Base-by-base conservation (phyloP, 2,888 invertebrate genomes). In the Pardosa pseudoannulata region DNA sequence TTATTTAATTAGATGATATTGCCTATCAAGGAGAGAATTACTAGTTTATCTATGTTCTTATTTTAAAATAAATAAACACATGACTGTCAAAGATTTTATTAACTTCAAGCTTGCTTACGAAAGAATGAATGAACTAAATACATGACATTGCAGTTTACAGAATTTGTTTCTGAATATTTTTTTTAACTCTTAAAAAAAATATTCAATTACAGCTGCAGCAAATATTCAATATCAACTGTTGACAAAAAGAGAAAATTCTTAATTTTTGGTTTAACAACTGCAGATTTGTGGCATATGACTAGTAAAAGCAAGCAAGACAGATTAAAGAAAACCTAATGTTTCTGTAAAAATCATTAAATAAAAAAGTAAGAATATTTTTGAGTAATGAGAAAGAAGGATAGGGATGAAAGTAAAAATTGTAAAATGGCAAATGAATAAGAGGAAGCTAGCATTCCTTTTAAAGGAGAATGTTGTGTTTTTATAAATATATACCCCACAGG, bases 401-500 rank as follows among this genome's bases (percentile, higher is more conserved):
- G 31, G 16, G 31, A 64, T 27, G 9, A 64, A 11, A 79, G 41
- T 41, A 23, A 32, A 67, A 56, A 50, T 36, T 11, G 23, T 27
- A 62, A 11, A 79, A 46, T 65, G 72, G 36, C 72, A 76, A 71
- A 82, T 62, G 70, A 76, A 64, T 71, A 68, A 9, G 32, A 36
- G 62, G 32, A 85, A 73, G 78, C 78, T 50, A 73, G 76, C 65
- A 74, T 79, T 86, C 85, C 85, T 86, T 86, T 73, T 86, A 79
- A 86, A 86, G 85, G 85, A 86, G 78, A 73, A 56, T 67, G n/a
- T n/a, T n/a, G 72, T 64, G 65, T 65, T 67, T 56, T 50, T 28
- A 72, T 74, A 86, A 78, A 86, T 79, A 85, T 74, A 79, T 86
- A 86, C 85, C 85, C 85, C 85, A 86, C 74, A 79, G 85, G 85